These are phyloP conservation scores for Machimus rusticus DNA, from an alignment of 2,888 invertebrate species.

Conservation along the genomic window DNA sequence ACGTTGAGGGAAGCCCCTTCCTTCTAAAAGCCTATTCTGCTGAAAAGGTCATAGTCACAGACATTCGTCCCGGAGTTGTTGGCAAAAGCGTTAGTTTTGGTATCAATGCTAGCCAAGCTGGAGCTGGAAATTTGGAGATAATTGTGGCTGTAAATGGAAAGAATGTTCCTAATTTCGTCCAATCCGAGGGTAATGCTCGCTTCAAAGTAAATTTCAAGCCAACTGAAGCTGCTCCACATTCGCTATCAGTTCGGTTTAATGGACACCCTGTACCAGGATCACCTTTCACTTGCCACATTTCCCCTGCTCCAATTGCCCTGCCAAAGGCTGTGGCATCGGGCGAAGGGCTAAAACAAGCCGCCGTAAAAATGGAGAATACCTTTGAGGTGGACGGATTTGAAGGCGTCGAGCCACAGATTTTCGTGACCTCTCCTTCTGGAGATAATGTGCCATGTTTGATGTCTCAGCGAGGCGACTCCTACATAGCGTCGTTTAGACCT, in stretches of 20 bases:
- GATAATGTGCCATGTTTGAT: constrained; percentile 78
- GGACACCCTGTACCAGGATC: constrained; percentile 84
- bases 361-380: constrained; percentile 65
- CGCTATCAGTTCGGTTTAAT: constrained; percentile 85
- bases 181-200: constrained; percentile 95
- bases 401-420: constrained; percentile 72
- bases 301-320: constrained; percentile 66
- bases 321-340: constrained; percentile 66
- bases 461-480: constrained; percentile 72
- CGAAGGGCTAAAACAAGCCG: constrained; percentile 61
- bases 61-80: constrained; percentile 88
- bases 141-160: constrained; percentile 95
- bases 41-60: constrained; percentile 91
- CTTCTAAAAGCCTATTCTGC: constrained; percentile 96
- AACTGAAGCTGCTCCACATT: constrained; percentile 90
- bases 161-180: constrained; percentile 98
- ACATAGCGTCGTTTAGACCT: constrained; percentile 82
- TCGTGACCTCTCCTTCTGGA: constrained; percentile 85
- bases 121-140: constrained; percentile 96
- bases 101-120: constrained; percentile 83
- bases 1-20: constrained; percentile 95
- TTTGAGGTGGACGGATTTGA: constrained; percentile 68
- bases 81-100: constrained; percentile 94
- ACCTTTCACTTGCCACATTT: constrained; percentile 90
- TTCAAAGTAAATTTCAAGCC: constrained; percentile 96